A percentile compares a stretch with the other conserved stretches of the same genome.
These are phyloP conservation scores for Ctenosaura bakeri DNA, from an alignment of 2,797 vertebrate species.

Conservation along the genomic window DNA sequence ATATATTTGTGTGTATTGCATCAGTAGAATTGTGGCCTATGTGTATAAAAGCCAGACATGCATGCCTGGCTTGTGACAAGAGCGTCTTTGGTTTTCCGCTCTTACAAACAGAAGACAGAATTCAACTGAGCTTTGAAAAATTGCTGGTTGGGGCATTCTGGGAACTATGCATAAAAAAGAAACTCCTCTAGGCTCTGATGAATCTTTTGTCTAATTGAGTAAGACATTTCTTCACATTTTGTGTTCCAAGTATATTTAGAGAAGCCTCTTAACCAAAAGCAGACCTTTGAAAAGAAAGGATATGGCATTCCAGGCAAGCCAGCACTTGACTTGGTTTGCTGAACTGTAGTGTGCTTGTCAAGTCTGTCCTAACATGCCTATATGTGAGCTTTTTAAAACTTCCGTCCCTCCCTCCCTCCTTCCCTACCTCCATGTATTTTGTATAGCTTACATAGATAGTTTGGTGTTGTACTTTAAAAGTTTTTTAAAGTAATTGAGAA, in stretches of 20 bases:
- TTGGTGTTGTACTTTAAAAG: background rate
- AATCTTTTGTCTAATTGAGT: conserved; percentile 17
- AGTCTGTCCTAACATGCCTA: conserved; percentile 32
- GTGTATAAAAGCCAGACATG: too few species aligned
- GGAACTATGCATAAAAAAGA: too few species aligned
- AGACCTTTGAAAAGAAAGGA: conserved; percentile 21
- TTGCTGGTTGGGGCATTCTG: too few species aligned
- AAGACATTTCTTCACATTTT: background rate
- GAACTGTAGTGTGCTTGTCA: background rate
- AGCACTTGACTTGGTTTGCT: conserved; percentile 8
- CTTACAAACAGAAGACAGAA: background rate
- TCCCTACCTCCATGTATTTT: conserved; percentile 19
- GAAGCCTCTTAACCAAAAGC: conserved; percentile 3
- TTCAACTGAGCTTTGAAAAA: too few species aligned
- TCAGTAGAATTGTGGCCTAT: too few species aligned
- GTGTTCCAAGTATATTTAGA: background rate
- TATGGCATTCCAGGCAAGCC: background rate
- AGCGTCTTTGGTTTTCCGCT: conserved; percentile 22
- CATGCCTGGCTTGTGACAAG: background rate
- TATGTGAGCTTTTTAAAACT: background rate
- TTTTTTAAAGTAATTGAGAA: background rate
- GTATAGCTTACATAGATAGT: background rate
- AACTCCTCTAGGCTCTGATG: too few species aligned
- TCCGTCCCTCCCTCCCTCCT: too few species aligned
- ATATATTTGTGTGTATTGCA: too few species aligned